A percentile compares a stretch with the other conserved stretches of the same genome.
Evolutionary conservation across 2,797 vertebrate species (phyloP).

Genomic region (Sebastes iracundus): DNA sequence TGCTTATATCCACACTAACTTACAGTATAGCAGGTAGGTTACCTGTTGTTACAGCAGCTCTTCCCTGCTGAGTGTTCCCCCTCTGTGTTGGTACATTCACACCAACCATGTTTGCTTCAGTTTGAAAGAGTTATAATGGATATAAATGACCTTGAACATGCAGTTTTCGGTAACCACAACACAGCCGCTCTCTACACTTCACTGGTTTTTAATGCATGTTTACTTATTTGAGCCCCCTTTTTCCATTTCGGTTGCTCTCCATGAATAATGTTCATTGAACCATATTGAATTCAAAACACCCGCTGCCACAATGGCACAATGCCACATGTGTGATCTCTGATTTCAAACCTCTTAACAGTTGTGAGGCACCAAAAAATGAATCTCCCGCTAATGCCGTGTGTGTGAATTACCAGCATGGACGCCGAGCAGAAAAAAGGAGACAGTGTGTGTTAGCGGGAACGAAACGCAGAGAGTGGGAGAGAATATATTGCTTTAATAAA

Average conservation of each 20-base stretch:
- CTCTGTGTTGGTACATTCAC: not conserved
- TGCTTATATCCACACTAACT: not conserved
- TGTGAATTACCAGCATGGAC: not conserved
- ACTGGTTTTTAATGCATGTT: slow-evolving; percentile 17
- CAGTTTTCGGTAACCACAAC: not conserved
- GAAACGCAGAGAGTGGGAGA: not conserved
- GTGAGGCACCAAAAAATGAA: not conserved
- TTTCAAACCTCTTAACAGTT: slow-evolving; percentile 39
- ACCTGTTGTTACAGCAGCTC: not conserved
- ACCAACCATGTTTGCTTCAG: not conserved
- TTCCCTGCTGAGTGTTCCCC: not conserved
- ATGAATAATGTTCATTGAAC: slow-evolving; percentile 12
- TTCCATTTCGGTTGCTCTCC: slow-evolving; percentile 4
- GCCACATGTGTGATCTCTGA: slow-evolving; percentile 14
- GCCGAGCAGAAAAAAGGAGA: not conserved
- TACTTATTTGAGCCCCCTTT: slow-evolving; percentile 19
- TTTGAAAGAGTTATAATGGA: slow-evolving; percentile 18
- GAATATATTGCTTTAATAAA: slow-evolving; percentile 54
- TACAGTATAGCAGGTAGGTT: not conserved
- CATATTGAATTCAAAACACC: slow-evolving; percentile 19
- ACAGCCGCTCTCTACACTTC: not conserved
- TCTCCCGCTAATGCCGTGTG: not conserved
- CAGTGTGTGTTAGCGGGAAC: not conserved
- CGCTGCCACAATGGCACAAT: slow-evolving; percentile 21
- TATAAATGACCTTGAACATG: not conserved